Percentiles rank a stretch among this genome's conserved stretches.
Evolutionary conservation across 1,140 invertebrate species (phyloP).

Genomic region (Doryteuthis pealeii): DNA sequence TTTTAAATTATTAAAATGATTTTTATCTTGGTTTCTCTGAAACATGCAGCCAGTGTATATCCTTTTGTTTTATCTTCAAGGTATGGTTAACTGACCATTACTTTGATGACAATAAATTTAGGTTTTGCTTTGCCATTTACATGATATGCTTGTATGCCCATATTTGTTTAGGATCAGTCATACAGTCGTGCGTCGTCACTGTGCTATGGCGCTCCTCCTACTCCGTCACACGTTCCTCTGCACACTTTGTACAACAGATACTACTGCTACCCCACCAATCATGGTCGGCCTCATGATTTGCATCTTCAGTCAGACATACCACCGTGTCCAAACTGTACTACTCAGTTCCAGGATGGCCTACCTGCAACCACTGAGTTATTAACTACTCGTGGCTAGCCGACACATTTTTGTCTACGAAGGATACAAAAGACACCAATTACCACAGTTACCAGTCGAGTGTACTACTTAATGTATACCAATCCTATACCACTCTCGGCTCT

Average conservation of each 20-base stretch:
- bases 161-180: constrained; percentile 6
- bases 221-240: constrained; percentile 1
- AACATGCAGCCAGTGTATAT: background rate
- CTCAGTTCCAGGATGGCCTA: background rate
- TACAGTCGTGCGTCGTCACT: constrained; percentile 7
- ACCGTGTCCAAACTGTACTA: background rate
- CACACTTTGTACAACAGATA: background rate
- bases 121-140: constrained; percentile 11
- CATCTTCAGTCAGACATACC: background rate
- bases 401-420: background rate
- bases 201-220: constrained; percentile 8
- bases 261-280: background rate
- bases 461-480: background rate
- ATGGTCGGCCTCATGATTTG: constrained; percentile 3
- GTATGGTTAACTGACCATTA: background rate
- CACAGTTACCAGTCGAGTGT: background rate
- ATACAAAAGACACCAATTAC: constrained; percentile 1
- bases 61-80: background rate
- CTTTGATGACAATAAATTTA: background rate
- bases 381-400: background rate
- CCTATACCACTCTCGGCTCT: background rate
- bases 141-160: constrained; percentile 10
- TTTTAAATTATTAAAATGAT: no score
- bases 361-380: background rate
- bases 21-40: background rate